Base-by-base conservation (phyloP, 2,888 invertebrate genomes). In the Troides helena region DNA sequence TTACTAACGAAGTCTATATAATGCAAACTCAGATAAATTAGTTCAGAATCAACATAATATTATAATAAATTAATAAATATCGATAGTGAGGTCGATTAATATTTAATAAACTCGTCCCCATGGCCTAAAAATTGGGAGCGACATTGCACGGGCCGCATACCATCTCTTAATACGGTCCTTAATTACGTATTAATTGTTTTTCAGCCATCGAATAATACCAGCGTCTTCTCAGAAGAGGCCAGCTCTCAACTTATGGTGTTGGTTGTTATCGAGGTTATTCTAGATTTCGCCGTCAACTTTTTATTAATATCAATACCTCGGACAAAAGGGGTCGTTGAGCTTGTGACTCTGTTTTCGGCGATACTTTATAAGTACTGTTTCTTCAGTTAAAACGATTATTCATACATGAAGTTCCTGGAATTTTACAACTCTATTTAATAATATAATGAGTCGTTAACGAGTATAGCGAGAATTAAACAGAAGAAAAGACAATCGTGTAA, bases 131-230 rank as follows among this genome's bases (percentile, higher is more conserved):
- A 85, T 30, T 81, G 84, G 84, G 82, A 79, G 80, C 80, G 72
- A 82, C 83, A 83, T 81, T 83, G 80, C 84, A 77, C 78, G 74
- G 74, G 78, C 64, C 67, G 59, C 67, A 68, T 71, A 57, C 89
- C 88, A 77, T 75, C 82, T 80, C 81, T 89, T 89, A 90, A 90
- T 91, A 87, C 86, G 87, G 85, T 76, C 82, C 83, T 87, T 91
- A 91, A 92, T 92, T 90, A 89, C 89, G 85, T 83, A 89, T 90
- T 91, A 92, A 91, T 92, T 90, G 88, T 90, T 91, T 82, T 90
- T 90, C 88, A 85, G 85, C 82, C 85, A 77, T 77, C 80, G 86
- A 85, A 88, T 86, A 85, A 85, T 86, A 86, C 76, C 77, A 76
- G 77, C 75, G 73, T 75, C 77, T 91, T 90, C 89, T 81, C 69